Evolutionary conservation across 2,797 vertebrate species (phyloP), one percentile per base, ranked within the genome.

Genomic region (Danio albolineatus): DNA sequence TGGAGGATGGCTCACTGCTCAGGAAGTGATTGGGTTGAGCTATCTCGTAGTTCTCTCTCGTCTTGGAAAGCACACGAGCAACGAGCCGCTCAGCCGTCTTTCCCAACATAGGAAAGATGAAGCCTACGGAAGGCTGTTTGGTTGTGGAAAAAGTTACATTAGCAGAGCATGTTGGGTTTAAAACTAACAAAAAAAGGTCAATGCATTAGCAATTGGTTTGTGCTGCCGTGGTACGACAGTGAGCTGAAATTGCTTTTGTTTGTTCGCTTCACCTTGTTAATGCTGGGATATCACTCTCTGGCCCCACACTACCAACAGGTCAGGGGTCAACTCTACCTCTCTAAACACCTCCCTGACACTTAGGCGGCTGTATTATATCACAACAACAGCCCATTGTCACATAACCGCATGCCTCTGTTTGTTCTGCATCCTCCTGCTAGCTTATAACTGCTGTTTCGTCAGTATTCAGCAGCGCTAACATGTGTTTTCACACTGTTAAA

Each of bases 1-100:
- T 84, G 43, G 81, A 46, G 75, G 89, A 92, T 84, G 91, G 90
- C 89, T 91, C 90, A 90, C 82, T 87, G 88, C 89, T 87, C 85
- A 85, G 86, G 72, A 81, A 46, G 77, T 83, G 88, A 86, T 86
- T 79, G 82, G 88, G 74, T 84, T 79, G 17, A 78, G 67, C 85
- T 79, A 82, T 87, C 81, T 21, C 78, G 28, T 57, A 46, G 46
- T 75, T 78, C 84, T 83, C 61, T 80, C 65, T 77, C 41, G 84
- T 83, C 83, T 84, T 74, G 72, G 83, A 83, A 82, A 71, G 71
- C 19, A 12, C 12, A 48, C 48, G 19, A 79, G 64, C 82, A 48
- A 60, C 60, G 70, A 75, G 72, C 60, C 77, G 19, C 36, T 78
- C 65, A 81, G 54, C 38, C 72, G 7, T 56, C 51, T 53, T 39